Conservation (phyloP, 1,140 invertebrate genomes). For the Belonocnema kinseyi region DNA sequence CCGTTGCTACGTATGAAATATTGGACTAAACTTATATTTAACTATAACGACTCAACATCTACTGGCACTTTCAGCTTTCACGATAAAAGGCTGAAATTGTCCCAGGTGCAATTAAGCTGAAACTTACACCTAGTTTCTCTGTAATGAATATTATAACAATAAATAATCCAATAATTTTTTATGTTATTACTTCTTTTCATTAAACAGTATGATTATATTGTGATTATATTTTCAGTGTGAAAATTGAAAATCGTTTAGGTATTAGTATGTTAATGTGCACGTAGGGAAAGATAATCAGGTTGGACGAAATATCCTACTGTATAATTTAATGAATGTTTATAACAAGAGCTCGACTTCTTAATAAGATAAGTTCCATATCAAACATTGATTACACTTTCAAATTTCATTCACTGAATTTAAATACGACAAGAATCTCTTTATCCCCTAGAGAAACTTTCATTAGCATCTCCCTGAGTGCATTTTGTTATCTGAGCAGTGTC, state of each 20-base stretch:
- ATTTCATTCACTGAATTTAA: background rate
- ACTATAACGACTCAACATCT: background rate
- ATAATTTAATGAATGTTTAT: background rate
- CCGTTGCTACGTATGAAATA: constrained; percentile 6
- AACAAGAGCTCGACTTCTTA: constrained; percentile 10
- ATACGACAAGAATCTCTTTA: background rate
- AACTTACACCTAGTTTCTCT: background rate
- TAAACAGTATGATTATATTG: too few relatives aligned
- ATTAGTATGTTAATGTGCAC: background rate
- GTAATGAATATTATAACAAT: background rate
- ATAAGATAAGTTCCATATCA: constrained; percentile 4
- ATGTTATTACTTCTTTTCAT: too few relatives aligned
- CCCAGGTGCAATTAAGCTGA: background rate
- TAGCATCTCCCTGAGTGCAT: background rate
- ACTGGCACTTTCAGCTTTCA: background rate
- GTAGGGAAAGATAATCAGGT: background rate
- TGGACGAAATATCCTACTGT: background rate
- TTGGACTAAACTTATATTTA: background rate
- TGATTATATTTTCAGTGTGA: background rate
- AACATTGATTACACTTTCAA: constrained; percentile 15
- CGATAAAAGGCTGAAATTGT: background rate
- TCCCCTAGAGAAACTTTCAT: background rate
- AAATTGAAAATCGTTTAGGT: background rate
- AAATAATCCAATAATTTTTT: too few relatives aligned
- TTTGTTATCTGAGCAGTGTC: background rate